Base-by-base conservation (phyloP, 2,888 invertebrate species). In the Pemphredon lugubris region DNA sequence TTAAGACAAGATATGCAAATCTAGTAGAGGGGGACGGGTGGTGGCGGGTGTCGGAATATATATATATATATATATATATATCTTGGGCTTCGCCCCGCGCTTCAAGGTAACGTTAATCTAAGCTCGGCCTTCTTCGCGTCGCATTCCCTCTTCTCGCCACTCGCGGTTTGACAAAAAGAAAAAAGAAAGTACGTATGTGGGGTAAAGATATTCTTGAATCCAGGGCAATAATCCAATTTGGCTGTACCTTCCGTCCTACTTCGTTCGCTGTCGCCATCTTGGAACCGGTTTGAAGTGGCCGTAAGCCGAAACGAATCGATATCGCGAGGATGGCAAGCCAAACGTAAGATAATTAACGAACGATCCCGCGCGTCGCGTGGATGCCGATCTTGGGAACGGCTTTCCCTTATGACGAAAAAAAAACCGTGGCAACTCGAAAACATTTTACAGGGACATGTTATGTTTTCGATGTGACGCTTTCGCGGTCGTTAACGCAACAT, bases 301-400 rank as follows among this genome's bases (percentile, higher is more conserved):
- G 58, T 64, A 64, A 50, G 67, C 69, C 53, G 67, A 73, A 68
- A 72, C 60, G 66, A 83, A 85, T 86, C 84, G 80, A 86, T 85
- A 85, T 82, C 77, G 72, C 82, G 81, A 83, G 84, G 81, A 83
- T 77, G 65, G 54, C 9, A 18, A 7, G 66, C 34, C 51, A 55
- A 42, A 63, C 45, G 60, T 51, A 68, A n/a, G n/a, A 58, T 71
- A 70, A 51, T 61, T 61, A 71, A 70, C 70, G 48, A n/a, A 55
- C 55, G 21, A 30, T 32, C 18, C 14, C 20, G 37, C 44, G 16
- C 26, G 32, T 16, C 14, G 18, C n/a, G n/a, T 23, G 45, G 47
- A 61, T 61, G 30, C 4, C 30, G 30, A 30, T 30, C n/a, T n/a
- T n/a, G n/a, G n/a, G n/a, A n/a, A n/a, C n/a, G n/a, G n/a, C n/a